Evolutionary conservation across 2,888 invertebrate genomes (phyloP).

Genomic region (Hetaerina titia): DNA sequence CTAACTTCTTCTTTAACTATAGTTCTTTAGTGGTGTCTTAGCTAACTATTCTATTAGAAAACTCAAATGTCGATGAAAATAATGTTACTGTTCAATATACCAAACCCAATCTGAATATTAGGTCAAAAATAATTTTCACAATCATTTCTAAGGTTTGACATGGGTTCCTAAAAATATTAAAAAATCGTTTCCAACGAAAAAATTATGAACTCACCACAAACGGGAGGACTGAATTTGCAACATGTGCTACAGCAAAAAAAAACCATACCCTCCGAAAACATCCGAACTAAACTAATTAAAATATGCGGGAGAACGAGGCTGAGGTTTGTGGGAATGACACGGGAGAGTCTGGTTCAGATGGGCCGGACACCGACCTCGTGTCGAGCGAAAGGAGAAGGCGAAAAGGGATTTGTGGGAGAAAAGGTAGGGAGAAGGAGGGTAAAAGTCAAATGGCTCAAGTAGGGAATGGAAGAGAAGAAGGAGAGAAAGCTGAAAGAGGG

Average conservation of each 20-base stretch:
- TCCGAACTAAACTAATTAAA: neutral
- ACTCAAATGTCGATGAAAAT: too few species aligned
- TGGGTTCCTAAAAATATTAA: too few species aligned
- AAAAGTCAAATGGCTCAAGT: neutral
- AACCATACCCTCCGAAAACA: neutral
- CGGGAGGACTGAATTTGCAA: too few species aligned
- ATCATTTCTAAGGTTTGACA: too few species aligned
- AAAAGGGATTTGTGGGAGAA: neutral
- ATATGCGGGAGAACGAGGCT: neutral
- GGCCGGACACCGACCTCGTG: neutral
- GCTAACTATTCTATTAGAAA: too few species aligned
- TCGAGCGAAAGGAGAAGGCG: neutral
- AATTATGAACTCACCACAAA: too few species aligned
- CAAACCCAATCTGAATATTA: too few species aligned
- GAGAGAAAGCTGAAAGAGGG: neutral
- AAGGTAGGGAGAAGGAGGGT: neutral
- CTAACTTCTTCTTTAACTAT: too few species aligned
- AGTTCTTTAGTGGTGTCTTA: too few species aligned
- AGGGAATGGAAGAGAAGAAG: neutral
- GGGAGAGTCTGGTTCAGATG: neutral
- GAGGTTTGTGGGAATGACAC: constrained; percentile 1
- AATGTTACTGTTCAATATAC: too few species aligned
- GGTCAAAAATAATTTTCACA: too few species aligned
- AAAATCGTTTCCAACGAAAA: too few species aligned
- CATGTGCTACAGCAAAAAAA: neutral